A percentile compares a stretch with the other conserved stretches of the same genome.
phyloP scores from a whole-genome alignment of 2,888 invertebrate genomes.

The Hydraecia micacea region DNA sequence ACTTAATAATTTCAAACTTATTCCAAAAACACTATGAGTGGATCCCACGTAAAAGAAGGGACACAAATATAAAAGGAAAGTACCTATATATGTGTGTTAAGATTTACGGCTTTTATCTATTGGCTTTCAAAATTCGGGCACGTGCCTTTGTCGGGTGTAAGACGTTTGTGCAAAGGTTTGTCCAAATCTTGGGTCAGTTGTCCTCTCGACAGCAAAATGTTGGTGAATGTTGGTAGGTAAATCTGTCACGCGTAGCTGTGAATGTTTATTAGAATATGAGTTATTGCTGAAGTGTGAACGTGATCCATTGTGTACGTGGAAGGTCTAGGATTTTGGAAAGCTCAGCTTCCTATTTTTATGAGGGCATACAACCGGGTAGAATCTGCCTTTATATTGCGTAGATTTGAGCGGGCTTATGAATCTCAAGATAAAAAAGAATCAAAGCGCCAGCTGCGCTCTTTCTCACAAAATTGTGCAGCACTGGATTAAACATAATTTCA shows the following conservation, averaged over 20 bases:
- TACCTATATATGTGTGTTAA: conserved; percentile 53
- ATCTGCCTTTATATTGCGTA: conserved; percentile 39
- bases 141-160: conserved; percentile 39
- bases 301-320: conserved; percentile 43
- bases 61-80: conserved; percentile 47
- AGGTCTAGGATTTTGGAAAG: conserved; percentile 35
- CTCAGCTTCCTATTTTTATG: conserved; percentile 30
- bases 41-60: conserved; percentile 23
- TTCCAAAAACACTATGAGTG: conserved; percentile 16
- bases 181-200: conserved; percentile 28
- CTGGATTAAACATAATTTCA: not conserved
- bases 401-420: conserved; percentile 17
- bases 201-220: conserved; percentile 6
- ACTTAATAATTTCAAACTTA: conserved; percentile 9
- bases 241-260: conserved; percentile 46
- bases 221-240: conserved; percentile 42
- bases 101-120: conserved; percentile 66
- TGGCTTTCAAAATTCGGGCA: conserved; percentile 58
- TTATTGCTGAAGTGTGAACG: conserved; percentile 51
- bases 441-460: conserved; percentile 11
- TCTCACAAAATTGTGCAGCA: conserved; percentile 11
- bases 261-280: conserved; percentile 58
- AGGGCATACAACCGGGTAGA: conserved; percentile 17
- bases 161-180: conserved; percentile 41
- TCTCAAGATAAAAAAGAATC: conserved; percentile 10